A percentile compares a stretch with the other conserved stretches of the same genome.
These are phyloP conservation scores for Myiozetetes cayanensis DNA, from an alignment of 2,113 vertebrate species.

Conservation along the genomic window DNA sequence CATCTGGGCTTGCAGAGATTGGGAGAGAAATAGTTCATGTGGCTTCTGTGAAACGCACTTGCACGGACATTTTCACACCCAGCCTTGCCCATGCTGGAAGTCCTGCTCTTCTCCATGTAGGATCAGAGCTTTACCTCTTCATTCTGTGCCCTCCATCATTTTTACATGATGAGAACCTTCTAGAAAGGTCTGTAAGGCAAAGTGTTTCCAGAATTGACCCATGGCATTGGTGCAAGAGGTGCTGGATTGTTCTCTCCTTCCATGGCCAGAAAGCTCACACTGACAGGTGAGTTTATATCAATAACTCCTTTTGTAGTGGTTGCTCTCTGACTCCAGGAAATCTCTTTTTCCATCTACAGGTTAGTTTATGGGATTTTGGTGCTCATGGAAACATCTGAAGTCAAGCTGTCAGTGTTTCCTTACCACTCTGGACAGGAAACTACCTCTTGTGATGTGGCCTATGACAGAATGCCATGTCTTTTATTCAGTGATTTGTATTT, in stretches of 20 bases:
- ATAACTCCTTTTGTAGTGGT: background rate
- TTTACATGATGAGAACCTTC: background rate
- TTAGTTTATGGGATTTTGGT: background rate
- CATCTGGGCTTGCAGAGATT: background rate
- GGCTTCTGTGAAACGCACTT: background rate
- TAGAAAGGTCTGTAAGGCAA: background rate
- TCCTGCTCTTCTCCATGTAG: background rate
- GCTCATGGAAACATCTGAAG: background rate
- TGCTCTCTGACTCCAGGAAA: background rate
- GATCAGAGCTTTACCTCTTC: background rate
- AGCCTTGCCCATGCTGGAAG: background rate
- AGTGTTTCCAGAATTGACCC: background rate
- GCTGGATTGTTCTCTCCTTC: background rate
- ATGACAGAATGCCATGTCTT: background rate
- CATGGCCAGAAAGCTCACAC: background rate
- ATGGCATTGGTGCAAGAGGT: fast-evolving
- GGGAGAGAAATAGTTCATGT: background rate
- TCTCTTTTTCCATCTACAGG: background rate
- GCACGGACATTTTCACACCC: background rate
- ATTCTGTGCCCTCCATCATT: background rate
- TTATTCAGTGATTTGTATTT: background rate
- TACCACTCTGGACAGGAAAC: background rate
- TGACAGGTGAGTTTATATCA: background rate
- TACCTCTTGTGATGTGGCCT: background rate
- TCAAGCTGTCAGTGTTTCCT: background rate